Evolutionary conservation across 1,140 invertebrate genomes (phyloP), one percentile per base, ranked within the genome.

Genomic region (Heliconius congener): DNA sequence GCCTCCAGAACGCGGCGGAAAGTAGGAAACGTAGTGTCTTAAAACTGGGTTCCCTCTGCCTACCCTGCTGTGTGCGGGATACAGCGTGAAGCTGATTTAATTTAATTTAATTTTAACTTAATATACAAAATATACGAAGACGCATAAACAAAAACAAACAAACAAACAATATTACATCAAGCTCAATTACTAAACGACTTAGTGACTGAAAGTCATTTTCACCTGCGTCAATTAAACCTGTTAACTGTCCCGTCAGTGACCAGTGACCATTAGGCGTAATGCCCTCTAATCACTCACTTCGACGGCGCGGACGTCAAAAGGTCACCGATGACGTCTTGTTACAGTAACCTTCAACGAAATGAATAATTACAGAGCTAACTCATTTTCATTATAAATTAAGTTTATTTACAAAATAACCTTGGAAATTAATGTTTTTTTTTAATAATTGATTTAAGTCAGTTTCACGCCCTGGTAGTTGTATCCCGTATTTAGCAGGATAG

Each of bases 211-310:
- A 23, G 37, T 42, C 8, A 9, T 55, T 11, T 39, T 71, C 76
- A 46, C 37, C 37, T 79, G 60, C 73, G 73, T 79, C 77, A 79
- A 79, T 74, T 79, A 79, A 74, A 74, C 71, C 23, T 70, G 73
- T 71, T 72, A 50, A 79, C 46, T 57, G 50, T 50, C n/a, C 73
- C 75, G 57, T 76, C 74, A 27, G 46, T 73, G 79, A 55, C 42
- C 42, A 46, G 42, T 46, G 42, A 46, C 42, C 57, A 77, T 80
- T 80, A 80, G 71, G 27, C 66, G 71, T 80, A 80, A 80, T 80
- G 71, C 79, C 78, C 71, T 30, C 74, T 80, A 75, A 80, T 80
- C 52, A 75, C 52, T 73, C 74, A 77, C 75, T 77, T 75, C 74
- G 42, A 80, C 52, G 57, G 23, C 39, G 27, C 39, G 74, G 75